phyloP scores from a whole-genome alignment of 2,888 invertebrate species.

The Pelosia muscerda region DNA sequence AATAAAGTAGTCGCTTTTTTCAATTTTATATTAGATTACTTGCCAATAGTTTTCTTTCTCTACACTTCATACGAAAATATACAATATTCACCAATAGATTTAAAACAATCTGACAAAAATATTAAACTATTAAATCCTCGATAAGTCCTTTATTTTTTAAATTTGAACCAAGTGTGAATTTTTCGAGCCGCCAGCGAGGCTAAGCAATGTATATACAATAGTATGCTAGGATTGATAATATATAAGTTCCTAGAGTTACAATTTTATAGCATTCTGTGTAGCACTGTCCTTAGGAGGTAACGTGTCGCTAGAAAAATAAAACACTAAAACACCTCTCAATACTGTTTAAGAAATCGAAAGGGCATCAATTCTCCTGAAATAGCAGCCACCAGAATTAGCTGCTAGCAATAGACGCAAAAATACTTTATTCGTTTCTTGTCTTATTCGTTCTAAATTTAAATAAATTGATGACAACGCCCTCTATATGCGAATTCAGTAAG shows the following conservation, averaged over 20 bases:
- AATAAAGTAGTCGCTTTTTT: background rate
- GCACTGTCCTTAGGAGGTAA: slow-evolving; percentile 20
- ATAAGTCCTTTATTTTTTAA: background rate
- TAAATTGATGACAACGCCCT: background rate
- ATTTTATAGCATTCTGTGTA: slow-evolving; percentile 25
- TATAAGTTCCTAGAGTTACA: slow-evolving; percentile 36
- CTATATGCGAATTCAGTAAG: background rate
- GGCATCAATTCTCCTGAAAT: too few relatives aligned
- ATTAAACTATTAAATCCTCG: background rate
- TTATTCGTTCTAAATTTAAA: background rate
- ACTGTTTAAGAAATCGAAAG: background rate
- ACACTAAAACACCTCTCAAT: background rate
- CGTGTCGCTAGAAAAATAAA: slow-evolving; percentile 26
- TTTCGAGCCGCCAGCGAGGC: slow-evolving; percentile 31
- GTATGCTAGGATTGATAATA: slow-evolving; percentile 39
- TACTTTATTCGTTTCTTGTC: too few relatives aligned
- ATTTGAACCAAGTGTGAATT: background rate
- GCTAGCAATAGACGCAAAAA: too few relatives aligned
- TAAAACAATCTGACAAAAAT: slow-evolving; percentile 3
- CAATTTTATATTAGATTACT: background rate
- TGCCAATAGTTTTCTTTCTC: background rate
- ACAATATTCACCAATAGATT: background rate
- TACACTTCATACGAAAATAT: background rate
- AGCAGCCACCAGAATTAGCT: too few relatives aligned
- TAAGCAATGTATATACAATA: slow-evolving; percentile 40